Conservation (phyloP, 2,113 vertebrate genomes). For the Oncorhynchus nerka region DNA sequence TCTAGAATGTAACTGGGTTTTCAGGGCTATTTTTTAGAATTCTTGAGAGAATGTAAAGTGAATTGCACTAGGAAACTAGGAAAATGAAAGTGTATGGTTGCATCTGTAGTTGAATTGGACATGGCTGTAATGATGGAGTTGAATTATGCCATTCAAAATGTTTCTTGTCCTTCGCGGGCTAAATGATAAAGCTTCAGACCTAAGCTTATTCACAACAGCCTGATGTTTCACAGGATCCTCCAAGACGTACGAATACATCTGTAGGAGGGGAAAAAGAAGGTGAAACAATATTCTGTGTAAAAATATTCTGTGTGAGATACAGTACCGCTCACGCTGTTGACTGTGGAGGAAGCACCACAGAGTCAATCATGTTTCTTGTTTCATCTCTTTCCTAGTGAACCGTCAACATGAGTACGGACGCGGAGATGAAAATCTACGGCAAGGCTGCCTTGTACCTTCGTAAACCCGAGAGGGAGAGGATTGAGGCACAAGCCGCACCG, state of each 20-base stretch:
- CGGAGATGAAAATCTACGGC: slow-evolving; percentile 58
- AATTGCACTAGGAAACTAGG: too few relatives aligned
- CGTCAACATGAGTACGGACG: slow-evolving; percentile 14
- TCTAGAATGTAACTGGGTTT: too few relatives aligned
- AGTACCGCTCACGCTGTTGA: not conserved
- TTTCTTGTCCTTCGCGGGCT: too few relatives aligned
- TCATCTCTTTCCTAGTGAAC: not conserved
- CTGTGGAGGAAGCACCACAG: not conserved
- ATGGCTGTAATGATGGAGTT: too few relatives aligned
- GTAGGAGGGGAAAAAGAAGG: not conserved
- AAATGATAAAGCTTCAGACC: too few relatives aligned
- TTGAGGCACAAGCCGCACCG: slow-evolving; percentile 65
- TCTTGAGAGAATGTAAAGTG: too few relatives aligned
- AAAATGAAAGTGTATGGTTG: too few relatives aligned
- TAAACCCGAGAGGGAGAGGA: slow-evolving; percentile 78
- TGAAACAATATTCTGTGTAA: not conserved
- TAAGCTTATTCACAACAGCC: too few relatives aligned
- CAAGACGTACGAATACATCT: not conserved
- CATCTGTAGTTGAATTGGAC: too few relatives aligned
- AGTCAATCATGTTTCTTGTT: not conserved
- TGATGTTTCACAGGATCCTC: not conserved
- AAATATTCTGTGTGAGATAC: not conserved
- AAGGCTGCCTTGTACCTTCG: slow-evolving; percentile 73
- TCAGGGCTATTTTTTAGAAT: too few relatives aligned
- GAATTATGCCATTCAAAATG: too few relatives aligned